A percentile compares a stretch with the other conserved stretches of the same genome.
phyloP scores from a whole-genome alignment of 2,888 invertebrate genomes.

The Eupithecia centaureata region DNA sequence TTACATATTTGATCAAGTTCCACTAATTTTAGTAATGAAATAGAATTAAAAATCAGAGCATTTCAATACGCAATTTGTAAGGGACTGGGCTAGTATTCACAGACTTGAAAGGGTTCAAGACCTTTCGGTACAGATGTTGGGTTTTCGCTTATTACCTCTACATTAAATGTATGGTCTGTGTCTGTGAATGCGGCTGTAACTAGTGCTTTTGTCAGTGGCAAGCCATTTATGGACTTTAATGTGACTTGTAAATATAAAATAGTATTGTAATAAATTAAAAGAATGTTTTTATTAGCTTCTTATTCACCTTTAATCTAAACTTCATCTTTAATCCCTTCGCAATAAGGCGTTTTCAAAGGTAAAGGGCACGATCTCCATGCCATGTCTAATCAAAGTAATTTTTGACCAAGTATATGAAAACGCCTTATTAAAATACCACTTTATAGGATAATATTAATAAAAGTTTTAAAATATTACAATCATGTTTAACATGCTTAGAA shows the following conservation, averaged over 20 bases:
- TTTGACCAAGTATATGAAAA: too few relatives aligned
- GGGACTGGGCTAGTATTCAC: background rate
- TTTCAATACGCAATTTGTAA: too few relatives aligned
- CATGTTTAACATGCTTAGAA: background rate
- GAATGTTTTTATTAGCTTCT: conserved; percentile 64
- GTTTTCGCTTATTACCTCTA: background rate
- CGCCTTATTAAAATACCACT: too few relatives aligned
- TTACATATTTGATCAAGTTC: too few relatives aligned
- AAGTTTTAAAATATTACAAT: background rate
- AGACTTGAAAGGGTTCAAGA: background rate
- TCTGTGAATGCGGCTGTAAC: conserved; percentile 17
- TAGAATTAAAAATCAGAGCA: too few relatives aligned
- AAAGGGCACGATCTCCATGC: too few relatives aligned
- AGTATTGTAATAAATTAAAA: conserved; percentile 73
- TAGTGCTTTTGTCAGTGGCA: conserved; percentile 38
- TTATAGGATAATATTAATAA: too few relatives aligned
- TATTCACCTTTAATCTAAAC: background rate
- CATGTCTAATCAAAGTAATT: too few relatives aligned
- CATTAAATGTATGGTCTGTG: conserved; percentile 2
- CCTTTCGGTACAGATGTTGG: background rate
- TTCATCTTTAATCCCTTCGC: background rate
- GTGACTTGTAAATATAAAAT: conserved; percentile 75
- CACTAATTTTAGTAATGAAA: too few relatives aligned
- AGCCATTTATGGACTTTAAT: conserved; percentile 51
- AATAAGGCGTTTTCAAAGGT: too few relatives aligned